Base-by-base conservation (phyloP, 2,888 invertebrate species). In the Dromius quadrimaculatus region DNA sequence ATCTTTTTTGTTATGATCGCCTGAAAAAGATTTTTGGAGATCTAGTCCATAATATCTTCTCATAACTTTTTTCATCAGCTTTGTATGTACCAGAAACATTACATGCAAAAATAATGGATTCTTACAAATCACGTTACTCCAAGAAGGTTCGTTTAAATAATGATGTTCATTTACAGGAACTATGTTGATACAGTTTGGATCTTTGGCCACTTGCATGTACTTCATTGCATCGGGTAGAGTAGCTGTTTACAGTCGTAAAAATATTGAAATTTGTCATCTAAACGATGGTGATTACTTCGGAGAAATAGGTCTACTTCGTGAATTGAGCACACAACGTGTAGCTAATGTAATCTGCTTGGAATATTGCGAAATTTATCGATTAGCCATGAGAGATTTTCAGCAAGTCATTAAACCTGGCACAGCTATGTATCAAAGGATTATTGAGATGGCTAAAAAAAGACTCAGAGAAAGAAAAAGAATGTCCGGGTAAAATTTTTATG, bases 251-350 rank as follows among this genome's bases (percentile, higher is more conserved):
- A 84, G 85, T 0, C 76, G 78, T 41, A 81, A 82, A 0, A 86
- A 86, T 20, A 78, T 78, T 76, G 82, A 83, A 76, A 81, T 80
- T 66, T 83, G 84, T 72, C 86, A 86, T 75, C 77, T 88, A 28
- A 83, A 86, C 75, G 89, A 89, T 73, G 89, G 89, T 0, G 86
- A 81, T 20, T 80, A 84, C 74, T 85, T 86, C 75, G 86, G 86
- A 0, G 85, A 85, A 76, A 79, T 82, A 36, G 82, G 83, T 4
- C 73, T 86, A 32, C 78, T 86, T 28, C 78, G 77, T 19, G 8
- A n/a, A 1, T 1, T 20, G 0, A 79, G 80, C 34, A 76, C 78
- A 17, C 73, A 77, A 47, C 75, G 83, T 54, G 78, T 81, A 3
- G 82, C 83, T 19, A 79, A 81, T 6, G 83, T 83, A 11, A 75